Conservation (phyloP, 1,140 invertebrate species). For the Adelges cooleyi region DNA sequence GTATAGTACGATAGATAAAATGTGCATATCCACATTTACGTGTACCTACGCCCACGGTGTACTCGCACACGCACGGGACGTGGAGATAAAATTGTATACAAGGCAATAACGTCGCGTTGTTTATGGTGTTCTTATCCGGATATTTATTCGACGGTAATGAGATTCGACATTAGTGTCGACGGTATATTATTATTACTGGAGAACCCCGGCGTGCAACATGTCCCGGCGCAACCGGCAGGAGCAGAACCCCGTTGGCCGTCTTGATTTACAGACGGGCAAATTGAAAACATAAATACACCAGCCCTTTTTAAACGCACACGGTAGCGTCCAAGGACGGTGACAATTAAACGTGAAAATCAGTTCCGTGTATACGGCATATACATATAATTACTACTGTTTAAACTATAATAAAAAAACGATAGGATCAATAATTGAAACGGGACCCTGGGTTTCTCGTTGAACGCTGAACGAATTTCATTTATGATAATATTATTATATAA, state of each 20-base stretch:
- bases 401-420: no score
- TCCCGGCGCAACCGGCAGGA: not conserved
- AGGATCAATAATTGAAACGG: no score
- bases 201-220: not conserved
- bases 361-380: no score
- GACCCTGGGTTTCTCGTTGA: no score
- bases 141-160: conserved; percentile 21
- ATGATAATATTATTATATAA: no score
- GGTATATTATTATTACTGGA: not conserved
- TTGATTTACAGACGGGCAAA: conserved; percentile 3
- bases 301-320: no score
- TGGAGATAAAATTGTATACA: conserved; percentile 14
- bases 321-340: no score
- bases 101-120: conserved; percentile 10
- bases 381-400: no score
- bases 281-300: conserved; percentile 5
- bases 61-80: not conserved
- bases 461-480: no score
- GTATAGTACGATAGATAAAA: no score
- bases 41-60: conserved; percentile 13
- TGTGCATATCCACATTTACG: no score
- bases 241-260: not conserved
- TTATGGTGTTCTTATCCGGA: conserved; percentile 6
- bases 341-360: no score
- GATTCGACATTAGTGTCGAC: conserved; percentile 27